phyloP scores from a whole-genome alignment of 2,797 vertebrate species.

The Dromococcyx pavoninus region DNA sequence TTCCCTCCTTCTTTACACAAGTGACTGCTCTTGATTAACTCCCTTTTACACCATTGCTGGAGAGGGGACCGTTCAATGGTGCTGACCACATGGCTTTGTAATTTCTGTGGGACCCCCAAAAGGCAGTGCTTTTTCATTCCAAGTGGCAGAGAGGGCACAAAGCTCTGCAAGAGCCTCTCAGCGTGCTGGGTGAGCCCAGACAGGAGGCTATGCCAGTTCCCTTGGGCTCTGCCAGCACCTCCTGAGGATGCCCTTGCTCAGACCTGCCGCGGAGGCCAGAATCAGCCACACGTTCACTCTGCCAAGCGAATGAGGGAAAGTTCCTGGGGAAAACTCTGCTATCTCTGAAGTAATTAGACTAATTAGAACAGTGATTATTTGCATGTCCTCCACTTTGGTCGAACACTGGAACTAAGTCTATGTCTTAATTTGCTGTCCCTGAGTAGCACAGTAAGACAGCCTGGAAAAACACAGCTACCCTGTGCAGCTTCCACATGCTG shows the following conservation, averaged over 20 bases:
- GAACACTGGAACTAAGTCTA: slow-evolving; percentile 26
- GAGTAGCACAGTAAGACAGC: background rate
- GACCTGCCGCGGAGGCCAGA: background rate
- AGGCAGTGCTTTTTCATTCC: background rate
- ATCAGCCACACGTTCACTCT: background rate
- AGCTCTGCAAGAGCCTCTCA: accelerated
- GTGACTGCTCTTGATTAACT: background rate
- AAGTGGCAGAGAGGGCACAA: background rate
- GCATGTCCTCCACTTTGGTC: background rate
- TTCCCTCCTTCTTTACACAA: background rate
- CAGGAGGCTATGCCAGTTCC: accelerated
- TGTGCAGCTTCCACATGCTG: background rate
- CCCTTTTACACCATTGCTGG: background rate
- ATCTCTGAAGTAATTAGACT: slow-evolving; percentile 55
- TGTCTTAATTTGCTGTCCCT: slow-evolving; percentile 42
- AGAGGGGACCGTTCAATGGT: background rate
- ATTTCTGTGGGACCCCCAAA: background rate
- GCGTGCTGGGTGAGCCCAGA: background rate
- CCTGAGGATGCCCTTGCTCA: background rate
- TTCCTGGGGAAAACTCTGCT: slow-evolving; percentile 42
- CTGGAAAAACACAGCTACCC: background rate
- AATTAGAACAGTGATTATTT: slow-evolving; percentile 50
- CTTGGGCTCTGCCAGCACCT: background rate
- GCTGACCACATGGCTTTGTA: background rate
- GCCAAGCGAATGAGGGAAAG: background rate